Evolutionary conservation across 1,140 invertebrate genomes (phyloP).

Genomic region (Latrodectus geometricus): DNA sequence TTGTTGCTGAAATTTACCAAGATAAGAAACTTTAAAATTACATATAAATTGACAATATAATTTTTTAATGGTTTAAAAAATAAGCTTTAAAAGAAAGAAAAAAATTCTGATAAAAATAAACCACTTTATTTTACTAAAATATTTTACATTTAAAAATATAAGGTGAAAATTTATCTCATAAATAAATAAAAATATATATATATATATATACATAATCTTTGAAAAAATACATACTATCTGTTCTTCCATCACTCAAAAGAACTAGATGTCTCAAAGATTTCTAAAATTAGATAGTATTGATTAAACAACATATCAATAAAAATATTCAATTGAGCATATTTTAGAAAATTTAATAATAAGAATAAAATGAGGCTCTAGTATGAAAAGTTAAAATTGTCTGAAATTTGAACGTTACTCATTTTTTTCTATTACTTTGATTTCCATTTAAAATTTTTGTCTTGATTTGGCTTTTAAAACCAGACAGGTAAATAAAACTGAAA

Average conservation of each 20-base stretch:
- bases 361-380: too few relatives aligned
- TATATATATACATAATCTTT: not conserved
- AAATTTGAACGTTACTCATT: too few relatives aligned
- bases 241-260: conserved; percentile 70
- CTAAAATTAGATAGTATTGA: conserved; percentile 53
- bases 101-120: not conserved
- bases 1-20: conserved; percentile 70
- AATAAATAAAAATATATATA: not conserved
- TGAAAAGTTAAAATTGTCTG: too few relatives aligned
- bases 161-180: not conserved
- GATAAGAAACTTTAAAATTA: conserved; percentile 49
- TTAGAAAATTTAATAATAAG: too few relatives aligned
- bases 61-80: not conserved
- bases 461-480: too few relatives aligned
- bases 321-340: too few relatives aligned
- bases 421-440: too few relatives aligned
- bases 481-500: too few relatives aligned
- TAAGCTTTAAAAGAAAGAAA: not conserved
- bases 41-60: too few relatives aligned
- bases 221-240: conserved; percentile 73
- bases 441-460: too few relatives aligned
- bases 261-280: conserved; percentile 64
- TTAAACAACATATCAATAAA: too few relatives aligned
- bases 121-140: not conserved
- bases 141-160: too few relatives aligned